A percentile compares a stretch with the other conserved stretches of the same genome.
Conservation (phyloP, 2,888 invertebrate species). For the Pachycephus smyrnensis region DNA sequence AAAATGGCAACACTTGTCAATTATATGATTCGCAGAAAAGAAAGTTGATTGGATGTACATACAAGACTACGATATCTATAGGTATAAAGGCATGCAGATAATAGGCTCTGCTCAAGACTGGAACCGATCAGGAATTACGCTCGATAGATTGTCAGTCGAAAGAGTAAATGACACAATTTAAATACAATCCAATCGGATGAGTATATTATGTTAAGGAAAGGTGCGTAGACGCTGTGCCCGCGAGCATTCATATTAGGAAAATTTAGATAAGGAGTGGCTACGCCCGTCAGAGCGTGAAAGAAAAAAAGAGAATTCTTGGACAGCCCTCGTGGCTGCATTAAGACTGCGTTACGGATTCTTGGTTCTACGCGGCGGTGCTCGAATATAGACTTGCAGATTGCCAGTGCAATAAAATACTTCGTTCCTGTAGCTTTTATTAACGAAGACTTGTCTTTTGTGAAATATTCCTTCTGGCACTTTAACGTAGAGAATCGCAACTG, state of each 20-base stretch:
- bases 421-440: neutral
- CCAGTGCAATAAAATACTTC: neutral
- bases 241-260: constrained; percentile 15
- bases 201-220: neutral
- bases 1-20: neutral
- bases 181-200: neutral
- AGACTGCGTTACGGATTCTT: constrained; percentile 46
- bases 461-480: neutral
- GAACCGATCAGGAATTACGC: constrained; percentile 4
- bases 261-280: constrained; percentile 57
- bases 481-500: neutral
- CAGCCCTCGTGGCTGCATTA: constrained; percentile 40
- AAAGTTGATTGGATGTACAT: no score
- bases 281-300: constrained; percentile 56
- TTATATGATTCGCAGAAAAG: neutral
- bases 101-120: neutral
- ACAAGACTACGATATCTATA: no score
- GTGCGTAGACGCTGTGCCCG: neutral
- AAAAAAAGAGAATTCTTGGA: constrained; percentile 48
- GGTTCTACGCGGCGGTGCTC: constrained; percentile 15
- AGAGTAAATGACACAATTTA: constrained; percentile 1
- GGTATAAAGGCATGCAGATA: neutral
- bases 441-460: neutral
- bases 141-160: neutral
- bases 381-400: neutral